Base-by-base conservation (phyloP, 2,113 vertebrate genomes). In the Rallus limicola region DNA sequence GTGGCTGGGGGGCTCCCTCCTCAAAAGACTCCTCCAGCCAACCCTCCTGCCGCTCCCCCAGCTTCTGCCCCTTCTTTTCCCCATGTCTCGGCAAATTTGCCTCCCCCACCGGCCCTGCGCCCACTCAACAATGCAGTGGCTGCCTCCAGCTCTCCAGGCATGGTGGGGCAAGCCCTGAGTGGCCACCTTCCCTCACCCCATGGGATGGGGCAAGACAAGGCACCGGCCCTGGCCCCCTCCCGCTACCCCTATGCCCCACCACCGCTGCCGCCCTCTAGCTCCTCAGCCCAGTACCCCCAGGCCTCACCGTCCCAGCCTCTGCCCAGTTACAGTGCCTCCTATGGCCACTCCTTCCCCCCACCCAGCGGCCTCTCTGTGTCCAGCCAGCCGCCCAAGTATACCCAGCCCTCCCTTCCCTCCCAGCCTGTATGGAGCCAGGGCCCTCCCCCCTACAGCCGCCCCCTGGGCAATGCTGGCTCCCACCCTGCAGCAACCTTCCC, bases 21-120 rank as follows among this genome's bases (percentile, higher is more conserved):
- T 53, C 82, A 98, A 28, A 98, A 98, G 68, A 97, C 97, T 0
- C 93, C 98, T 34, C 97, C 93, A 88, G 97, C 98, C 90, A 99
- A 96, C 82, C 97, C 98, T 26, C 71, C 97, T 0, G 88, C 97
- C 5, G 95, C 90, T 0, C 95, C 98, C 8, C 96, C 96, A 0
- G 69, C 97, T 64, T 86, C 97, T 0, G 92, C 98, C 25, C 92
- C 96, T 33, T 81, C 95, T 34, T 98, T 98, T 29, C 98, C 98
- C 17, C 98, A 98, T 0, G 98, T 98, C 79, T 97, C 98, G 3
- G 96, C 98, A 77, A 98, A 98, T 63, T 98, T 99, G 89, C 99
- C 99, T 52, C 99, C 99, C 25, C 99, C 99, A 2, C 99, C 99
- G 7, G 99, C 99, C 63, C 96, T 99, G 83, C 98, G 99, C 91